Percentiles rank a stretch among this genome's conserved stretches.
Conservation (phyloP, 2,888 invertebrate species). For the Lycophotia porphyrea region DNA sequence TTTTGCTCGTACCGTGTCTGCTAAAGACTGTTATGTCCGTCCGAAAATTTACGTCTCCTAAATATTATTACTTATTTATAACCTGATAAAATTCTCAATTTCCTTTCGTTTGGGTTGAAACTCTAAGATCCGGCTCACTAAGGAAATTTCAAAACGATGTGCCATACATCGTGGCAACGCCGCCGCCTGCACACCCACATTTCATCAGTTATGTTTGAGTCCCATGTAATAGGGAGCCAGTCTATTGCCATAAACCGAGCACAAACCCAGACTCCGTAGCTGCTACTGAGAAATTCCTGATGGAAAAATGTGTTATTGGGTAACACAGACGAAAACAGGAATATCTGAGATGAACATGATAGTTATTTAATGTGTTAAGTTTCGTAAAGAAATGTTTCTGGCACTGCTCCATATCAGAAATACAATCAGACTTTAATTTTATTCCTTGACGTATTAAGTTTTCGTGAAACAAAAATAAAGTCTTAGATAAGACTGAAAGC, state of each 20-base stretch:
- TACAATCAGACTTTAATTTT: slow-evolving; percentile 5
- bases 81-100: neutral
- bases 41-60: neutral
- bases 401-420: neutral
- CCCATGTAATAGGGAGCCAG: neutral
- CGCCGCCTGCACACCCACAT: neutral
- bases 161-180: too few relatives aligned
- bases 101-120: too few relatives aligned
- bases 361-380: neutral
- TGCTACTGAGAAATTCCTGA: neutral
- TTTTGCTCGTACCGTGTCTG: neutral
- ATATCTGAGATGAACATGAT: neutral
- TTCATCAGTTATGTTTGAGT: neutral
- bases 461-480: slow-evolving; percentile 11
- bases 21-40: too few relatives aligned
- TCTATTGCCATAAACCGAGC: neutral
- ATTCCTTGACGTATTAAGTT: slow-evolving; percentile 13
- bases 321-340: neutral
- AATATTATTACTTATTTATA: neutral
- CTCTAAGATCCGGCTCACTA: too few relatives aligned
- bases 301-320: neutral
- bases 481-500: slow-evolving; percentile 28
- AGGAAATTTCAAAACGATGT: too few relatives aligned
- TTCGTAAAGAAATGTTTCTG: neutral
- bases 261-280: neutral